These are phyloP conservation scores for Diloba caeruleocephala DNA, from an alignment of 2,888 invertebrate species.

Conservation along the genomic window DNA sequence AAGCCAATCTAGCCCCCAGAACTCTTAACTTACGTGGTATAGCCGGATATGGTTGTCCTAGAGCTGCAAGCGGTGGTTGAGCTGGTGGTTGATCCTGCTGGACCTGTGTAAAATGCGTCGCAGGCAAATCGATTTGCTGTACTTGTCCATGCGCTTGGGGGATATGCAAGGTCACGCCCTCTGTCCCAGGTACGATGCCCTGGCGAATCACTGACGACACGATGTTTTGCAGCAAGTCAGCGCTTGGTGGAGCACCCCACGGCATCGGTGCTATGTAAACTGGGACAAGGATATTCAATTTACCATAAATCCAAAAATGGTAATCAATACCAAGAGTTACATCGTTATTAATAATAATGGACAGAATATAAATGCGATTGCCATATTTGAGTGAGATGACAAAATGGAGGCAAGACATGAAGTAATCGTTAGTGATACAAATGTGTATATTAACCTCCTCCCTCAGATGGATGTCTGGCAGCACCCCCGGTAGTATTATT, in stretches of 20 bases:
- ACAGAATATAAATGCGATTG: too few species aligned
- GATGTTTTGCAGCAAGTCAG: constrained; percentile 71
- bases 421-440: background rate
- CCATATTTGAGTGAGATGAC: too few species aligned
- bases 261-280: constrained; percentile 68
- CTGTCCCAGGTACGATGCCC: constrained; percentile 65
- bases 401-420: too few species aligned
- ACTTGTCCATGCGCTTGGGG: constrained; percentile 8
- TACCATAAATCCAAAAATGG: too few species aligned
- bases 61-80: constrained; percentile 2
- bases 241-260: constrained; percentile 64
- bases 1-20: too few species aligned
- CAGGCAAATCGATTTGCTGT: too few species aligned
- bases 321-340: too few species aligned
- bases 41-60: background rate
- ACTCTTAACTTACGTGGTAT: constrained; percentile 22
- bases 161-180: constrained; percentile 60
- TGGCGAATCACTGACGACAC: constrained; percentile 70
- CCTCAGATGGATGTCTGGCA: constrained; percentile 19
- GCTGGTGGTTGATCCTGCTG: constrained; percentile 7
- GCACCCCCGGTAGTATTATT: constrained; percentile 12
- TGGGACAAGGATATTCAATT: constrained; percentile 27
- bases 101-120: background rate
- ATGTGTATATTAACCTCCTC: constrained; percentile 45
- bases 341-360: too few species aligned